These are phyloP conservation scores for Mormyrus hasselquistii DNA, from an alignment of 2,797 vertebrate species.

Conservation along the genomic window DNA sequence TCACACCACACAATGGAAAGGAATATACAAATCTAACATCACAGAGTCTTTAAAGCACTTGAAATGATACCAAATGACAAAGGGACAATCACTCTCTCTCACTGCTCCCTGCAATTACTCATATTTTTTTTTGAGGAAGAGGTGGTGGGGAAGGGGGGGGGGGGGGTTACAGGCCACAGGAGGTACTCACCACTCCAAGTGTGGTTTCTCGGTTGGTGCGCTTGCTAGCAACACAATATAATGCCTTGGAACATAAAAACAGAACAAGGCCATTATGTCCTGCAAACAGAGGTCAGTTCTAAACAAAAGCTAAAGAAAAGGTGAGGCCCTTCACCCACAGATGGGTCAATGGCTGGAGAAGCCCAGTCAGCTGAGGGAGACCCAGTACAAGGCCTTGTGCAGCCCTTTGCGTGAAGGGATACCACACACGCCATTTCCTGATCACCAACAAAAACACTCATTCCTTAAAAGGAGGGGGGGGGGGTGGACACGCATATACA, in stretches of 20 bases:
- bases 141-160: not conserved
- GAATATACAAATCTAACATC: not conserved
- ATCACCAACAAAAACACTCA: not conserved
- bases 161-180: not conserved
- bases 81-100: not conserved
- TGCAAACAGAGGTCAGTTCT: conserved; percentile 31
- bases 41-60: not conserved
- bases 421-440: not conserved
- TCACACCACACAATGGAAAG: not conserved
- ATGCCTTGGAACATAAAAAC: conserved; percentile 86
- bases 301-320: not conserved
- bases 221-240: conserved; percentile 83
- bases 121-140: not conserved
- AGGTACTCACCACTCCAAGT: conserved; percentile 78
- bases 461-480: not conserved
- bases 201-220: conserved; percentile 77
- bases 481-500: not conserved
- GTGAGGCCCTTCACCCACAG: not conserved
- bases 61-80: not conserved
- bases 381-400: not conserved
- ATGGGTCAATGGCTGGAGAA: not conserved
- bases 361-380: not conserved
- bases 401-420: not conserved
- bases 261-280: conserved; percentile 60
- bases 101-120: not conserved